Percentiles rank a stretch among this genome's conserved stretches.
Conservation (phyloP, 2,888 invertebrate genomes). For the Orthonychiurus folsomi region DNA sequence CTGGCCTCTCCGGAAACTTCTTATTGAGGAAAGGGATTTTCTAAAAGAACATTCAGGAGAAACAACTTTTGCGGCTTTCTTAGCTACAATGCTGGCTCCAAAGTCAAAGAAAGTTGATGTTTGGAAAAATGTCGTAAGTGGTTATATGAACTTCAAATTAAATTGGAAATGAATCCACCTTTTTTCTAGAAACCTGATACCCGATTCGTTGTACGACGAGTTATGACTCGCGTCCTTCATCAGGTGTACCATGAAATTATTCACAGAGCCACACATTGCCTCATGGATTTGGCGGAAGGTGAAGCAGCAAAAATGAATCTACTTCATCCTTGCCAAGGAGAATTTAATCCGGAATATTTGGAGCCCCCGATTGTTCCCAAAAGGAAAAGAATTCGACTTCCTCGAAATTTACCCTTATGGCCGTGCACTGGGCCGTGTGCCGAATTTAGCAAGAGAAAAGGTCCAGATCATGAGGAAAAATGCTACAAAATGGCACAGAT, state of each 20-base stretch:
- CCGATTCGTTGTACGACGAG: conserved; percentile 5
- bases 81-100: conserved; percentile 10
- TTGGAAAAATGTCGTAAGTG: not conserved
- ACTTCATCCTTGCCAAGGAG: conserved; percentile 6
- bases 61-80: conserved; percentile 8
- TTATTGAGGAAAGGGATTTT: conserved; percentile 12
- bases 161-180: not conserved
- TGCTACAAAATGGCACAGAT: not conserved
- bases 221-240: conserved; percentile 11
- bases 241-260: conserved; percentile 12
- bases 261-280: conserved; percentile 10
- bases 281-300: conserved; percentile 13
- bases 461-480: not conserved
- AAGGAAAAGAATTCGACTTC: conserved; percentile 5
- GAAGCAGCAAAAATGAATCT: conserved; percentile 4
- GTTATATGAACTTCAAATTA: not conserved
- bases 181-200: conserved; percentile 8
- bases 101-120: not conserved
- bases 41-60: conserved; percentile 14
- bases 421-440: conserved; percentile 18
- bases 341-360: conserved; percentile 9
- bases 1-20: conserved; percentile 17
- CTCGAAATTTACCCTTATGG: conserved; percentile 5
- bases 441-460: conserved; percentile 12
- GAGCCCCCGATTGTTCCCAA: not conserved